Base-by-base conservation (phyloP, 2,113 vertebrate species). In the Acrocephalus arundinaceus region DNA sequence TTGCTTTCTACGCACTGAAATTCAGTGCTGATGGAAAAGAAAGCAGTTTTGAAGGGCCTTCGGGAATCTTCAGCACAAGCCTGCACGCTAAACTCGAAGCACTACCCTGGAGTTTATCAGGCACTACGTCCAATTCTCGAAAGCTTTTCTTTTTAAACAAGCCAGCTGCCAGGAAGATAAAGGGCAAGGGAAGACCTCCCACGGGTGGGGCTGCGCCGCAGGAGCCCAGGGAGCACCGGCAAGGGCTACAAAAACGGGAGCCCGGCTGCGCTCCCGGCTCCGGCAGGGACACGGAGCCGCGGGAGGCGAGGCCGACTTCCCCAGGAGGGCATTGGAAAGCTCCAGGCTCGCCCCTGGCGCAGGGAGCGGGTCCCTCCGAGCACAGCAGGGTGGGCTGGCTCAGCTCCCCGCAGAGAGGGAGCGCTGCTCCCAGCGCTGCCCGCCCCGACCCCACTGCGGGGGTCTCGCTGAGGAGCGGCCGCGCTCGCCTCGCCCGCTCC, bases 61-160 rank as follows among this genome's bases (percentile, higher is more conserved):
- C 9, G 10, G 61, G 35, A 87, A 48, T 15, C 31, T 49, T 12
- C 10, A 7, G 3, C 58, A 6, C 19, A 21, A 62, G 21, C 13
- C 23, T 0, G 5, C 45, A 4, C 0, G 10, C 41, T 30, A 30
- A 55, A 14, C 7, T n/a, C 12, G 12, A 45, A 57, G 41, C 3
- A 27, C 30, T 54, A 8, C 23, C 0, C 27, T 2, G 27, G 27
- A 27, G 19, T 30, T 81, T 46, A 74, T 28, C 48, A 33, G 16
- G 25, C 13, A 7, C 9, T 0, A 16, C 11, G 67, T 10, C 39
- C 39, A 52, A 0, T 0, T 28, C 33, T 3, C 1, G 11, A 51
- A 33, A 74, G 35, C 52, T 8, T 5, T 4, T 41, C 17, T 23
- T 90, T 75, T 43, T 8, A 37, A 72, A 19, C 7, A 39, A 63